Base-by-base conservation (phyloP, 2,888 invertebrate species). In the Acholoe squamosa region DNA sequence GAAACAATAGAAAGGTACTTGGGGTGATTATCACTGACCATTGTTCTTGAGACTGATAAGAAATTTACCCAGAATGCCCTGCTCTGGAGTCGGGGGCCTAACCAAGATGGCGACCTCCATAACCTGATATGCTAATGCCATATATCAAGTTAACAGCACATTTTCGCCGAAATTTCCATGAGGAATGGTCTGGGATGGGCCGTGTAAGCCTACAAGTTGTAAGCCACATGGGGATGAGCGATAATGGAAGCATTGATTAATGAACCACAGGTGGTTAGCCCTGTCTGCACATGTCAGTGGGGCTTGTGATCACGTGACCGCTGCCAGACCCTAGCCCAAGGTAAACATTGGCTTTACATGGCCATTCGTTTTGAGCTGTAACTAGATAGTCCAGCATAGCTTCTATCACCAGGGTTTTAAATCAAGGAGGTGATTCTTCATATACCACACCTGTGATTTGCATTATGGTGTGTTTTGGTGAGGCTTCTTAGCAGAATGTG, bases 231-330 rank as follows among this genome's bases (percentile, higher is more conserved):
- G 33, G 0, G 33, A 5, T 80, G 80, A 43, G 80, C 80, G 80
- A 80, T 80, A 80, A 34, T 80, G 19, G 34, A n/a, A 34, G 33
- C 43, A 43, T 43, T 80, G 80, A 80, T 80, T 80, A 80, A 80
- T 80, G 80, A 19, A 0, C 80, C 80, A 80, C 80, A 80, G 80
- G 80, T 80, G 80, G 80, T 80, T 80, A 43, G 80, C 80, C 19
- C 19, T 71, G 71, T 71, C 71, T 71, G 71, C 71, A 28, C 71
- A 71, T 71, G 71, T 28, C 71, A 28, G 31, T 71, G 19, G 19
- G 71, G 61, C 61, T n/a, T 28, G 14, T 71, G 71, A 71, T 71
- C 71, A 71, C 71, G 31, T 71, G 71, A 25, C 25, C 71, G 19
- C n/a, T 14, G 71, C 28, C 25, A 71, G n/a, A n/a, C 1, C 31